These are phyloP conservation scores for Trileptium ribeirensis DNA, from an alignment of 2,888 invertebrate species.

Conservation along the genomic window DNA sequence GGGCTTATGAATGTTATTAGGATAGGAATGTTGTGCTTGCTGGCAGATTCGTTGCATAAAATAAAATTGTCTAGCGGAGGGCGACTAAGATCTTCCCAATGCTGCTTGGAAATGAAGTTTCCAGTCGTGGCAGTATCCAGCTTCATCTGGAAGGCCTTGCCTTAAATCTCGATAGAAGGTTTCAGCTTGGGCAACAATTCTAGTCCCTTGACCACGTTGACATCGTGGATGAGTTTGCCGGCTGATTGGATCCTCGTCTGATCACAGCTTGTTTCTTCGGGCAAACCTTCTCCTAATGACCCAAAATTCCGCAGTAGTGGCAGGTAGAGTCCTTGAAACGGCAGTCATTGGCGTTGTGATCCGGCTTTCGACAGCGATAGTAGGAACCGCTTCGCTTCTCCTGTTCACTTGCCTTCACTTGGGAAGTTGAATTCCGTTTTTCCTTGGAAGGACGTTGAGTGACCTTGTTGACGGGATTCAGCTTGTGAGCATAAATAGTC, in stretches of 20 bases:
- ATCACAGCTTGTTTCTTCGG: too few species aligned
- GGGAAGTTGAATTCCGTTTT: background rate
- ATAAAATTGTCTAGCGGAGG: background rate
- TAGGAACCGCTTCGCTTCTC: background rate
- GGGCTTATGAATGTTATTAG: background rate
- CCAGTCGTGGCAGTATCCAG: constrained; percentile 25
- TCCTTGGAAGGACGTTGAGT: background rate
- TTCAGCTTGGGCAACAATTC: constrained; percentile 22
- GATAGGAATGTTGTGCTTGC: constrained; percentile 6
- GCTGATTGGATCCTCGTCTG: too few species aligned
- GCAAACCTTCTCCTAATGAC: constrained; percentile 6
- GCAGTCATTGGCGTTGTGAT: constrained; percentile 3
- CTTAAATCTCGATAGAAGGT: constrained; percentile 20
- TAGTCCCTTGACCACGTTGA: background rate
- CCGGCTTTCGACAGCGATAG: background rate
- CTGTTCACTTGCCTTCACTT: background rate
- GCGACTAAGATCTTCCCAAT: constrained; percentile 14
- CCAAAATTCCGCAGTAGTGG: background rate
- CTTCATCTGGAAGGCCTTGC: constrained; percentile 13
- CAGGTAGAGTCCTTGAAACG: background rate
- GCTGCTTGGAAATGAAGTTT: constrained; percentile 11
- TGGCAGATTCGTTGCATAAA: background rate
- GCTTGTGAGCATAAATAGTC: background rate
- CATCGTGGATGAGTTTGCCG: background rate
- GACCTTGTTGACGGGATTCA: constrained; percentile 25